Percentiles rank a stretch among this genome's conserved stretches.
Conservation (phyloP, 2,888 invertebrate genomes). For the Alloplasta piceator region DNA sequence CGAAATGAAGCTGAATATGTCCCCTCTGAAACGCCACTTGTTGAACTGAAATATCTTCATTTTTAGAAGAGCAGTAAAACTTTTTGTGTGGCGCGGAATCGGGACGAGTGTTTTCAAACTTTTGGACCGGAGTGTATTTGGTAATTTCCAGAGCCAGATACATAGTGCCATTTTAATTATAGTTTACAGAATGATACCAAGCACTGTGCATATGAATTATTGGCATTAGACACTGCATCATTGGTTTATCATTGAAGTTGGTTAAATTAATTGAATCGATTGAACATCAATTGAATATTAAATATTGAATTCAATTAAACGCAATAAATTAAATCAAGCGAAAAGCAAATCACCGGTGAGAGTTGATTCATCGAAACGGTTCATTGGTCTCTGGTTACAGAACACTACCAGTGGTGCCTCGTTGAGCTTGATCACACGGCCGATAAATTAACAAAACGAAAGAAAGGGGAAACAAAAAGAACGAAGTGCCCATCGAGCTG, state of each 20-base stretch:
- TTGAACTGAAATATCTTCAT: no score
- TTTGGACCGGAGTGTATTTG: neutral
- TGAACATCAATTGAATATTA: neutral
- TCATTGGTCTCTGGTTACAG: conserved; percentile 36
- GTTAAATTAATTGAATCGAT: neutral
- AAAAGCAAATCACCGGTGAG: neutral
- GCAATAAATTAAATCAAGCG: conserved; percentile 20
- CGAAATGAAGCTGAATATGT: no score
- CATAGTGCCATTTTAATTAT: no score
- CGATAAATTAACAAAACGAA: conserved; percentile 55
- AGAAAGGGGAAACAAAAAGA: conserved; percentile 27
- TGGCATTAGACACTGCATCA: no score
- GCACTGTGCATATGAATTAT: no score
- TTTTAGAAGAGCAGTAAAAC: no score
- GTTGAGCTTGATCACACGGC: conserved; percentile 49
- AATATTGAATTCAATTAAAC: neutral
- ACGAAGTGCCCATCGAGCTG: neutral
- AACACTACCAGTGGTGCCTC: conserved; percentile 32
- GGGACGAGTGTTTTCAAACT: no score
- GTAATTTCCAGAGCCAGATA: neutral
- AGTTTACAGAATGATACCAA: no score
- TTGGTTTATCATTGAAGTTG: no score
- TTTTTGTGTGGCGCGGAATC: no score
- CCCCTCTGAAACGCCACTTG: no score
- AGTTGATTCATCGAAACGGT: conserved; percentile 31